A percentile compares a stretch with the other conserved stretches of the same genome.
Conservation (phyloP, 1,140 invertebrate genomes). For the Copidosoma floridanum region DNA sequence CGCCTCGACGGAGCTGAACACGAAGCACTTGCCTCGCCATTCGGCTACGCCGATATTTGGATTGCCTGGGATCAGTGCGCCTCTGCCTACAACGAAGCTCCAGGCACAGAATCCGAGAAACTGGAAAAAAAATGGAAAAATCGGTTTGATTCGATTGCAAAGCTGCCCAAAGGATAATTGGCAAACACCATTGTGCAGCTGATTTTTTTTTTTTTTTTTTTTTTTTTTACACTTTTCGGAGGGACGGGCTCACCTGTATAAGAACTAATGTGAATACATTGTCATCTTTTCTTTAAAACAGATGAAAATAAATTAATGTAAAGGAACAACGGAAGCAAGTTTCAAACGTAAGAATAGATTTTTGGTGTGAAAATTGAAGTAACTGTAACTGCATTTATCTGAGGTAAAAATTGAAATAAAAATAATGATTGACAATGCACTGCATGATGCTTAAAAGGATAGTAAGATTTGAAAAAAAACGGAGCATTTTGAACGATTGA, state of each 20-base stretch:
- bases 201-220: background rate
- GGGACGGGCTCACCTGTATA: no score
- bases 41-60: slow-evolving; percentile 63
- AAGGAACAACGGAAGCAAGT: slow-evolving; percentile 34
- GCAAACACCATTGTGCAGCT: background rate
- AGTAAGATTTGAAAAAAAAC: slow-evolving; percentile 13
- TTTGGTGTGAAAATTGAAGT: slow-evolving; percentile 52
- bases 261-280: background rate
- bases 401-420: slow-evolving; percentile 10
- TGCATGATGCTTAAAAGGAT: slow-evolving; percentile 29
- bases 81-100: slow-evolving; percentile 59
- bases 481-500: slow-evolving; percentile 46
- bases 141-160: no score
- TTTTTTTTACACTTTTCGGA: no score
- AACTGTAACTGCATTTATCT: slow-evolving; percentile 35
- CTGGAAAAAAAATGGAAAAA: no score
- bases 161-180: no score
- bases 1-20: slow-evolving; percentile 60
- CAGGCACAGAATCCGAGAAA: slow-evolving; percentile 68
- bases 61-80: slow-evolving; percentile 66
- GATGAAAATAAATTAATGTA: slow-evolving; percentile 7
- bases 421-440: slow-evolving; percentile 15
- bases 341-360: slow-evolving; percentile 45
- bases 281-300: slow-evolving; percentile 4
- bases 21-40: slow-evolving; percentile 58